These are phyloP conservation scores for Otus sunia DNA, from an alignment of 2,113 vertebrate genomes.

Conservation along the genomic window DNA sequence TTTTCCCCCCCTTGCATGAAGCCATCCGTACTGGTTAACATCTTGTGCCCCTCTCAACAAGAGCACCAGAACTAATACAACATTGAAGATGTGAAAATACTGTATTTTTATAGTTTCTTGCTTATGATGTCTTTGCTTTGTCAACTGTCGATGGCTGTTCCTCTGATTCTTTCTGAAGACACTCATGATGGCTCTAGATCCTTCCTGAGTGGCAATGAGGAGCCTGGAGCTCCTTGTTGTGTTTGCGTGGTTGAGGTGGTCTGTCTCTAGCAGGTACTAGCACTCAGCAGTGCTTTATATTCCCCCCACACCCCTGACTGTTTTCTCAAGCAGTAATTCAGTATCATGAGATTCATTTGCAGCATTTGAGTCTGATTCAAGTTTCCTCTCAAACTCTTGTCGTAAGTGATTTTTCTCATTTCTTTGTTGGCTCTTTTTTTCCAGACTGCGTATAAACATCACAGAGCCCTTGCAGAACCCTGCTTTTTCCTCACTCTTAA, in stretches of 20 bases:
- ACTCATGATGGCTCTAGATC: not conserved
- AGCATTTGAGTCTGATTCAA: not conserved
- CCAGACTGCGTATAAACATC: not conserved
- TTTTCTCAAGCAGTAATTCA: not conserved
- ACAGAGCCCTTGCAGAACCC: not conserved
- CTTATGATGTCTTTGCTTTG: not conserved
- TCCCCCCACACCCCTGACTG: too few species aligned
- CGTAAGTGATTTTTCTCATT: not conserved
- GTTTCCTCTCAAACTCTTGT: not conserved
- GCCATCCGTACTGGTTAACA: not conserved
- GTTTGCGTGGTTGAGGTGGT: not conserved
- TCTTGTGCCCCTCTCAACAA: not conserved
- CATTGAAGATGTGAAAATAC: not conserved
- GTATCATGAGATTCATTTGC: not conserved
- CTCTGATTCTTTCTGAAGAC: not conserved
- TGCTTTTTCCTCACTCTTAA: not conserved
- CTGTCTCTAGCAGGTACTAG: not conserved
- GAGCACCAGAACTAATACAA: not conserved
- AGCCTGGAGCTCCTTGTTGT: not conserved
- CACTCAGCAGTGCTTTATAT: not conserved
- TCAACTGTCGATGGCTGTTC: not conserved
- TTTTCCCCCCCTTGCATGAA: not conserved
- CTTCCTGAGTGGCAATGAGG: not conserved
- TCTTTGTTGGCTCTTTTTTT: not conserved
- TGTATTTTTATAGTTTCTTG: not conserved